phyloP scores from a whole-genome alignment of 2,113 vertebrate genomes.

The Odocoileus hemionus region DNA sequence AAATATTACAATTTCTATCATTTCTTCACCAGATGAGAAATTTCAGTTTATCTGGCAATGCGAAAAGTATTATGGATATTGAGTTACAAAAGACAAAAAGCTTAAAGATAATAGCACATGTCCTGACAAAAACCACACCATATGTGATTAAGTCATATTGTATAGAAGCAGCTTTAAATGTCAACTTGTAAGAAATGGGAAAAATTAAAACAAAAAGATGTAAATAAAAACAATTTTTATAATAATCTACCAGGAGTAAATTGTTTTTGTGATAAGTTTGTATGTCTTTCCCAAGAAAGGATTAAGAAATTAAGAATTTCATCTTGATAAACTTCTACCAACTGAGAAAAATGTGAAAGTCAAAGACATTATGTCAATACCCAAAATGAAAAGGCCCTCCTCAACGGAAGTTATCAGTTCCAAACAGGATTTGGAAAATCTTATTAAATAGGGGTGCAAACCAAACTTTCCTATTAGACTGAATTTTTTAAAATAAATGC shows the following conservation, averaged over 20 bases:
- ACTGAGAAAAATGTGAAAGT: neutral
- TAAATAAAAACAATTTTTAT: neutral
- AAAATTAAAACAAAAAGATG: neutral
- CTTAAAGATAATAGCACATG: neutral
- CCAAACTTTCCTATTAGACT: neutral
- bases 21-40: neutral
- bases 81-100: slow-evolving; percentile 12
- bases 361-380: neutral
- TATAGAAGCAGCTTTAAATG: neutral
- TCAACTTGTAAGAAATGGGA: neutral
- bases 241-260: neutral
- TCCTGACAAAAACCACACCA: neutral
- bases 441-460: neutral
- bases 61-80: neutral
- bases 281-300: neutral
- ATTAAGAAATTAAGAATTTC: neutral
- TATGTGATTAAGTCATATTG: neutral
- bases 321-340: neutral
- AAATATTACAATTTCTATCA: neutral
- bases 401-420: neutral
- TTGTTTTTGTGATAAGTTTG: neutral
- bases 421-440: neutral
- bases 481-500: neutral
- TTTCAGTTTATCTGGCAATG: neutral
- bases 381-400: neutral